Evolutionary conservation across 2,888 invertebrate species (phyloP), one percentile per base, ranked within the genome.

Genomic region (Nezara viridula): DNA sequence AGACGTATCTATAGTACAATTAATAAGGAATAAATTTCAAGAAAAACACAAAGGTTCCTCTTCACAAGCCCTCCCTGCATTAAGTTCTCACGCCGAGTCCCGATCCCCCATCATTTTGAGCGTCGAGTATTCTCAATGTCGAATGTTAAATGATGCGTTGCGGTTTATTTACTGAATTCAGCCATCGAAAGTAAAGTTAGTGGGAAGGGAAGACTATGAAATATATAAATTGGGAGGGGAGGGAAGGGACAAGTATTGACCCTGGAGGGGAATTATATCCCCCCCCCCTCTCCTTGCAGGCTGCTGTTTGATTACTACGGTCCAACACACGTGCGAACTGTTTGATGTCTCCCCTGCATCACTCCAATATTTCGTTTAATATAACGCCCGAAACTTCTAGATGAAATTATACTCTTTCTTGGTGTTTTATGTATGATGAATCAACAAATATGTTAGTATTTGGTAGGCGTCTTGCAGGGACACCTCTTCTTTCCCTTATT

Each of bases 241-340:
- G 27, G 60, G 60, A n/a, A 14, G 60, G 66, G 66, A 66, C 32
- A 32, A 32, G 66, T 66, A 66, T 66, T 66, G 66, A 66, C 66
- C 66, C 66, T 66, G 66, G 66, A 19, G 32, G 66, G 60, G 66
- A 32, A 27, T 2, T 2, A 60, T n/a, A 12, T 9, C 52, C 66
- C 66, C 19, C 19, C 14, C 66, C 66, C 66, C 66, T 14, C 16
- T 7, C n/a, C n/a, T n/a, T n/a, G 32, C 32, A 66, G 66, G 32
- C 16, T 66, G 66, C 66, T 32, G 66, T 66, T 66, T 66, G 66
- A 66, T 66, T 66, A 66, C 66, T 66, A 66, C 66, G 66, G 66
- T 66, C 66, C 66, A 32, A 32, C 66, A 66, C 66, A 66, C 66
- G 66, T 66, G 32, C 66, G 32, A 66, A 66, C 66, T 66, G 66